These are phyloP conservation scores for Volucella inanis DNA, from an alignment of 2,888 invertebrate species.

Conservation along the genomic window DNA sequence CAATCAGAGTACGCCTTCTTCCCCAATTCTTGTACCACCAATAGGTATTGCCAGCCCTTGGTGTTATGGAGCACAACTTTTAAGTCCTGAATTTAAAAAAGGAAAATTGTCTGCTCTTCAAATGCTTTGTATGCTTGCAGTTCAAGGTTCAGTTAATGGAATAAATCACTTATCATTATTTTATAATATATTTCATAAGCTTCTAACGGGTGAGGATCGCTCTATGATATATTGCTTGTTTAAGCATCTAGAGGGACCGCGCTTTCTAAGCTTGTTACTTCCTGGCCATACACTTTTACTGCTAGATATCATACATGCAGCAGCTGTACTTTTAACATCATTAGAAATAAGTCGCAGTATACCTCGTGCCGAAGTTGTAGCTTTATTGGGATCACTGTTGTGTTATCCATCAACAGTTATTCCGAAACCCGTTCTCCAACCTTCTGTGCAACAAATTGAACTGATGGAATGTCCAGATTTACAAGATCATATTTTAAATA, in stretches of 20 bases:
- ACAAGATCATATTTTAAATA: constrained; percentile 92
- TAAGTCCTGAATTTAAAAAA: constrained; percentile 88
- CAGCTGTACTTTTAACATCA: constrained; percentile 92
- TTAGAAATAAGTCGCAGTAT: constrained; percentile 89
- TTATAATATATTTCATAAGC: constrained; percentile 92
- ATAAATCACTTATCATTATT: constrained; percentile 91
- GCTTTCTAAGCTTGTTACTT: constrained; percentile 92
- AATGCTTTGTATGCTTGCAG: constrained; percentile 93
- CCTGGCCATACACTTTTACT: constrained; percentile 94
- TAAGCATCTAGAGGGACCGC: constrained; percentile 92
- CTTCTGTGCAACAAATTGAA: constrained; percentile 84
- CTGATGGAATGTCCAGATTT: constrained; percentile 83
- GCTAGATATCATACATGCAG: constrained; percentile 95
- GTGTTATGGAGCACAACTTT: constrained; percentile 95
- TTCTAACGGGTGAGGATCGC: constrained; percentile 88
- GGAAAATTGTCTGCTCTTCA: constrained; percentile 95
- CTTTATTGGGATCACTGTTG: constrained; percentile 93
- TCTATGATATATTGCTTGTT: constrained; percentile 91
- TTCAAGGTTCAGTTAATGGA: constrained; percentile 85
- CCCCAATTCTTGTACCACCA: constrained; percentile 91
- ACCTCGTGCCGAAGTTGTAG: constrained; percentile 95
- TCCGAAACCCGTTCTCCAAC: constrained; percentile 84
- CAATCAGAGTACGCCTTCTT: constrained; percentile 89
- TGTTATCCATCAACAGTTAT: constrained; percentile 89
- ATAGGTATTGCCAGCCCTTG: constrained; percentile 95